A percentile compares a stretch with the other conserved stretches of the same genome.
phyloP scores from a whole-genome alignment of 2,113 vertebrate species.

The Poecilia latipinna region DNA sequence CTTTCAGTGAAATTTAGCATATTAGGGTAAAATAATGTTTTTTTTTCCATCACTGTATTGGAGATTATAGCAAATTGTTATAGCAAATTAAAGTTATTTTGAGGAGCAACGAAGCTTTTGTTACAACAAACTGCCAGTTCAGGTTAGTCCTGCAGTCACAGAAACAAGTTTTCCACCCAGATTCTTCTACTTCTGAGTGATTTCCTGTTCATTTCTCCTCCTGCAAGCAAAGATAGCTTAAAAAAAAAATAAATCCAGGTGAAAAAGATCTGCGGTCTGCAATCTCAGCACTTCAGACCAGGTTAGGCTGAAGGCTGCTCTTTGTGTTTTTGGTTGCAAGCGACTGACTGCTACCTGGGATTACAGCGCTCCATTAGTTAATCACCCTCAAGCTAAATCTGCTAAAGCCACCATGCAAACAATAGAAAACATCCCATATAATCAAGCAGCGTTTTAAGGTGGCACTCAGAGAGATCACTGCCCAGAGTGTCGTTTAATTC shows the following conservation, averaged over 20 bases:
- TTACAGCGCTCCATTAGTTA: constrained; percentile 79
- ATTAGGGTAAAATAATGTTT: too few relatives aligned
- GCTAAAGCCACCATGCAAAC: constrained; percentile 52
- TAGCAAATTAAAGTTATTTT: not conserved
- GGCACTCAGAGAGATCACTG: constrained; percentile 23
- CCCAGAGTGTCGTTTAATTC: constrained; percentile 24
- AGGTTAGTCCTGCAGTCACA: not conserved
- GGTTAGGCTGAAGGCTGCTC: constrained; percentile 49
- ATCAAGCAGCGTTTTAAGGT: constrained; percentile 64
- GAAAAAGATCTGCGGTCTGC: constrained; percentile 15
- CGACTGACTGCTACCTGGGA: constrained; percentile 68
- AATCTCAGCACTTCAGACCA: constrained; percentile 43
- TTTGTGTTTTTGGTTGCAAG: constrained; percentile 37
- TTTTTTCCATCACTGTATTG: not conserved
- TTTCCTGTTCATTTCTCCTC: not conserved
- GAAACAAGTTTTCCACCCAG: not conserved
- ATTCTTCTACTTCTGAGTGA: not conserved
- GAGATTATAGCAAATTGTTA: not conserved
- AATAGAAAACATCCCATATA: constrained; percentile 47
- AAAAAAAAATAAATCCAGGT: constrained; percentile 26
- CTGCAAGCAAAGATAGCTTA: constrained; percentile 31
- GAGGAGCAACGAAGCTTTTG: not conserved
- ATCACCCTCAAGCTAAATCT: constrained; percentile 70
- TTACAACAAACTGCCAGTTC: not conserved
- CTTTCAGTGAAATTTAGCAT: not conserved